Conservation (phyloP, 2,888 invertebrate genomes). For the Tetranychus piercei region DNA sequence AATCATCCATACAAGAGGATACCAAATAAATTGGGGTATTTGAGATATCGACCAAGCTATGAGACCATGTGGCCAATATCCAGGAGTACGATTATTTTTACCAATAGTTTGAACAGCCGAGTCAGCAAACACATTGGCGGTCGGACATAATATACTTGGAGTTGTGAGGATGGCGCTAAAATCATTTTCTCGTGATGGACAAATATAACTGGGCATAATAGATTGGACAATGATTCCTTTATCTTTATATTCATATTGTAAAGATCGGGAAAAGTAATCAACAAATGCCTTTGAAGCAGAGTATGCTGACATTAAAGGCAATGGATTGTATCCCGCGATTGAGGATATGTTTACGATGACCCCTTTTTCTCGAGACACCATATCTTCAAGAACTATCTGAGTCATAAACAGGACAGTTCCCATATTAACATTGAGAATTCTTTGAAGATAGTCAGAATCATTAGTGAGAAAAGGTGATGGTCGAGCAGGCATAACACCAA, state of each 20-base stretch:
- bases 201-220: constrained; percentile 34
- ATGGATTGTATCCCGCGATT: constrained; percentile 62
- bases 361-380: constrained; percentile 50
- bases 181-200: constrained; percentile 27
- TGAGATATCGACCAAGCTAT: not conserved
- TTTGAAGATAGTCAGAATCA: not conserved
- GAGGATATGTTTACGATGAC: constrained; percentile 78
- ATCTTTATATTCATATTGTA: constrained; percentile 32
- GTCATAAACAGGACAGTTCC: constrained; percentile 29
- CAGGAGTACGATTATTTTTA: constrained; percentile 30
- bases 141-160: constrained; percentile 31
- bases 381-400: constrained; percentile 52
- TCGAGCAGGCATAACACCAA: constrained; percentile 40
- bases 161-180: constrained; percentile 31
- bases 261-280: constrained; percentile 32
- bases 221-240: constrained; percentile 31
- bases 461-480: not conserved
- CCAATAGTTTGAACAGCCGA: constrained; percentile 32
- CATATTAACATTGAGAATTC: constrained; percentile 12
- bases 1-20: not conserved
- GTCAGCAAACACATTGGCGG: constrained; percentile 31
- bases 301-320: constrained; percentile 71
- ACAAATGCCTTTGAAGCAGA: constrained; percentile 57
- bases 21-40: not conserved
- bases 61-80: constrained; percentile 31